A percentile compares a stretch with the other conserved stretches of the same genome.
Evolutionary conservation across 1,140 invertebrate species (phyloP).

Genomic region (Melitaea cinxia): DNA sequence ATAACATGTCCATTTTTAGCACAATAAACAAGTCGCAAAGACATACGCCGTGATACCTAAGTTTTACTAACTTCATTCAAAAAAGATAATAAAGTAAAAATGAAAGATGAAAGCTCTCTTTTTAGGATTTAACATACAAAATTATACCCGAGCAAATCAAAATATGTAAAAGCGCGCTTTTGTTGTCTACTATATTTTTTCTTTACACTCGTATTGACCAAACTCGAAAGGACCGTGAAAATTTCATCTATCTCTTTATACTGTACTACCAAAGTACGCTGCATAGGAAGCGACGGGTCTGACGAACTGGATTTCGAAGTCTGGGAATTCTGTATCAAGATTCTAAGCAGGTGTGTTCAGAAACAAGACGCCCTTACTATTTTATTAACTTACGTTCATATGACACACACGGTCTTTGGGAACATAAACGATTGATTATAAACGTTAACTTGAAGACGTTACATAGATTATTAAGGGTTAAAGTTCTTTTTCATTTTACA

Average conservation of each 20-base stretch:
- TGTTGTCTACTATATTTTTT: conserved; percentile 39
- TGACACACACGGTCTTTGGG: conserved; percentile 44
- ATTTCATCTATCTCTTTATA: conserved; percentile 31
- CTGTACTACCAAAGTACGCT: conserved; percentile 31
- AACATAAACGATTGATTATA: conserved; percentile 4
- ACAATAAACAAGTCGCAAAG: not conserved
- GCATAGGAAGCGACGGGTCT: conserved; percentile 44
- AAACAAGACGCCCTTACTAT: conserved; percentile 57
- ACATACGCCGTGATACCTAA: not conserved
- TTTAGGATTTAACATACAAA: conserved; percentile 11
- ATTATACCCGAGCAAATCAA: conserved; percentile 34
- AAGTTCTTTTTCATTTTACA: no score
- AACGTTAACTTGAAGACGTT: no score
- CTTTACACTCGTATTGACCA: conserved; percentile 38
- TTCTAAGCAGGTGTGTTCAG: conserved; percentile 75
- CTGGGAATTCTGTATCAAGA: conserved; percentile 70
- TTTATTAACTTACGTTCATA: conserved; percentile 9
- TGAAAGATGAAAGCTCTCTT: conserved; percentile 11
- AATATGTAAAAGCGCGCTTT: conserved; percentile 42
- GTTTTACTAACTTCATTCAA: not conserved
- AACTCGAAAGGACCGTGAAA: conserved; percentile 47
- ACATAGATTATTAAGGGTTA: no score
- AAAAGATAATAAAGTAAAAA: conserved; percentile 7
- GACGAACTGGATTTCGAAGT: conserved; percentile 56
- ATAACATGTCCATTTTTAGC: not conserved